Conservation (phyloP, 1,140 invertebrate genomes). For the Caenorhabditis briggsae region DNA sequence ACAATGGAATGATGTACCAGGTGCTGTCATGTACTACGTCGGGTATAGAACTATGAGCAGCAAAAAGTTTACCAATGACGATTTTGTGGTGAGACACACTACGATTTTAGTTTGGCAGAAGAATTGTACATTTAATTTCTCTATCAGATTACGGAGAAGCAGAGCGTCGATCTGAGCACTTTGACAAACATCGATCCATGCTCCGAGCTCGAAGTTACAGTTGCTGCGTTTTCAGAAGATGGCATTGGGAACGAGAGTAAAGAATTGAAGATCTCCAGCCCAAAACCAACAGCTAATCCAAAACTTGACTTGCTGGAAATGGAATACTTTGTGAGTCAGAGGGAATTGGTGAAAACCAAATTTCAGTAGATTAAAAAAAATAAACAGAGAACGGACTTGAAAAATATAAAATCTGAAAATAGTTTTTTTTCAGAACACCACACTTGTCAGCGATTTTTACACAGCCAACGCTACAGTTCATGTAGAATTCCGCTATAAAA, state of each 20-base stretch:
- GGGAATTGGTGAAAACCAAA: neutral
- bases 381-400: neutral
- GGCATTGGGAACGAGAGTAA: slow-evolving; percentile 39
- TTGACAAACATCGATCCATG: slow-evolving; percentile 54
- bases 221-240: slow-evolving; percentile 47
- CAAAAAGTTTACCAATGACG: slow-evolving; percentile 23
- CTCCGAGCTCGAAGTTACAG: slow-evolving; percentile 40
- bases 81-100: slow-evolving; percentile 17
- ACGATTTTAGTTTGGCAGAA: neutral
- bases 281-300: slow-evolving; percentile 35
- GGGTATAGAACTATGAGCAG: slow-evolving; percentile 33
- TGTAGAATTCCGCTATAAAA: slow-evolving; percentile 23
- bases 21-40: slow-evolving; percentile 36
- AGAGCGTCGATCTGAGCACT: slow-evolving; percentile 29
- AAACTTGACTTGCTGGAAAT: slow-evolving; percentile 19
- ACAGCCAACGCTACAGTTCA: slow-evolving; percentile 17
- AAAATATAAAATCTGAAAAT: neutral
- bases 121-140: slow-evolving; percentile 15
- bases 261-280: slow-evolving; percentile 49
- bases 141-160: slow-evolving; percentile 49
- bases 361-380: neutral
- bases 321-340: slow-evolving; percentile 25
- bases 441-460: slow-evolving; percentile 35
- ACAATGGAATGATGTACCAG: slow-evolving; percentile 9
- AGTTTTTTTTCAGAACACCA: slow-evolving; percentile 20